Conservation (phyloP, 2,113 vertebrate species). For the Actenoides hombroni region DNA sequence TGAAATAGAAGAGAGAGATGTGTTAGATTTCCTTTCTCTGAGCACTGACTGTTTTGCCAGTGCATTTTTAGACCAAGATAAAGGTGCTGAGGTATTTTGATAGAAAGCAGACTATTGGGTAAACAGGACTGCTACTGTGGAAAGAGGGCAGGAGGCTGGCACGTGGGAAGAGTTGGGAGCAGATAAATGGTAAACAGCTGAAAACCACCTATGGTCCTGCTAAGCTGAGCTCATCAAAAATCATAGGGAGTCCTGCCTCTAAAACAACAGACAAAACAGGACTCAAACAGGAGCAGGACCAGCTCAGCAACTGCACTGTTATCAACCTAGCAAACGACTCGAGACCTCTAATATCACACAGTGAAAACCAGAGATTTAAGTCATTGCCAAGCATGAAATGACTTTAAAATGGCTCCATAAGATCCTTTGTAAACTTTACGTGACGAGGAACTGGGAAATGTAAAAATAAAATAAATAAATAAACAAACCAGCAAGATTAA, state of each 20-base stretch:
- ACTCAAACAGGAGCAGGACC: not conserved
- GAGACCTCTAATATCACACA: not conserved
- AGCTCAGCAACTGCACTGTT: not conserved
- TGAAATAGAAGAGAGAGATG: not conserved
- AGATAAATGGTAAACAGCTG: not conserved
- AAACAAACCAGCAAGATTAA: not conserved
- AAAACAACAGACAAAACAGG: not conserved
- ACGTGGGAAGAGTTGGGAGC: not conserved
- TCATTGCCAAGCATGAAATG: not conserved
- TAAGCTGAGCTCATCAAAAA: not conserved
- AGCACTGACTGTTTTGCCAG: not conserved
- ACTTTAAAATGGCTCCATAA: not conserved
- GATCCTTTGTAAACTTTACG: not conserved
- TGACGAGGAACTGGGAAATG: not conserved
- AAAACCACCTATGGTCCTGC: not conserved
- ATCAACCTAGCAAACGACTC: not conserved
- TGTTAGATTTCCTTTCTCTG: not conserved
- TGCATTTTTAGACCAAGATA: not conserved
- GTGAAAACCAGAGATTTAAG: not conserved
- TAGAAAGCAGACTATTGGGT: not conserved
- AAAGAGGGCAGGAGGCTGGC: not conserved
- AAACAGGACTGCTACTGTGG: not conserved
- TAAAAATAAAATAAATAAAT: not conserved
- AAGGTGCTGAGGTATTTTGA: not conserved
- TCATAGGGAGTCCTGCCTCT: not conserved